Percentiles rank a stretch among this genome's conserved stretches.
Evolutionary conservation across 2,113 vertebrate genomes (phyloP).

Genomic region (Synodontis membranacea): DNA sequence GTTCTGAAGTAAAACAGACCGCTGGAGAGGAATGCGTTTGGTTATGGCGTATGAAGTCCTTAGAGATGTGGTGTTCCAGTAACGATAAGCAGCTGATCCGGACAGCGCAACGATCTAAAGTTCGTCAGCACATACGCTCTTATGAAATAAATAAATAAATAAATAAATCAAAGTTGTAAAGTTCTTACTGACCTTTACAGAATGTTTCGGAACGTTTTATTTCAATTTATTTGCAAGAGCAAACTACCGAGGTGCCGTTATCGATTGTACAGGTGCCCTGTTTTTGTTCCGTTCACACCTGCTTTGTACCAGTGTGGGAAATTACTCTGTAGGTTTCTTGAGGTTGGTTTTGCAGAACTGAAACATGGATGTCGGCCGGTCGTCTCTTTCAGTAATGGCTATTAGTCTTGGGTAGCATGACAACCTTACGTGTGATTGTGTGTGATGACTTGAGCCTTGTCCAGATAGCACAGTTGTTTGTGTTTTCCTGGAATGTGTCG

Average conservation of each 20-base stretch:
- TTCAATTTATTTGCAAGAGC: background rate
- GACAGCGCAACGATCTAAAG: background rate
- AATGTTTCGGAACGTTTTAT: background rate
- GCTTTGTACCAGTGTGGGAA: background rate
- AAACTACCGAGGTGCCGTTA: background rate
- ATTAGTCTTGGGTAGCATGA: background rate
- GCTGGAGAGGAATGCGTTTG: background rate
- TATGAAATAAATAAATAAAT: no score
- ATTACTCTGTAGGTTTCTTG: background rate
- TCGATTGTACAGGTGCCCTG: background rate
- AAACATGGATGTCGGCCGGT: conserved; percentile 9
- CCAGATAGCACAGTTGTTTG: conserved; percentile 32
- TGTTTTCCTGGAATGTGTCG: conserved; percentile 45
- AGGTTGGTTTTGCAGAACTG: conserved; percentile 1
- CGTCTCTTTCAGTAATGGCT: background rate
- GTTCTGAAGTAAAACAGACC: conserved; percentile 36
- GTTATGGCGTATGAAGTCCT: conserved; percentile 21
- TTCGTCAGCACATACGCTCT: background rate
- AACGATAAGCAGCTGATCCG: conserved; percentile 35
- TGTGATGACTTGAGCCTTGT: conserved; percentile 33
- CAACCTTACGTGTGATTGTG: background rate
- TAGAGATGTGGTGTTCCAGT: conserved; percentile 25
- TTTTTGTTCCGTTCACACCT: background rate
- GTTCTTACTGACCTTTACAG: background rate
- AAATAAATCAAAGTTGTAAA: background rate